Percentiles rank a stretch among this genome's conserved stretches.
Conservation (phyloP, 2,797 vertebrate genomes). For the Trichosurus vulpecula region DNA sequence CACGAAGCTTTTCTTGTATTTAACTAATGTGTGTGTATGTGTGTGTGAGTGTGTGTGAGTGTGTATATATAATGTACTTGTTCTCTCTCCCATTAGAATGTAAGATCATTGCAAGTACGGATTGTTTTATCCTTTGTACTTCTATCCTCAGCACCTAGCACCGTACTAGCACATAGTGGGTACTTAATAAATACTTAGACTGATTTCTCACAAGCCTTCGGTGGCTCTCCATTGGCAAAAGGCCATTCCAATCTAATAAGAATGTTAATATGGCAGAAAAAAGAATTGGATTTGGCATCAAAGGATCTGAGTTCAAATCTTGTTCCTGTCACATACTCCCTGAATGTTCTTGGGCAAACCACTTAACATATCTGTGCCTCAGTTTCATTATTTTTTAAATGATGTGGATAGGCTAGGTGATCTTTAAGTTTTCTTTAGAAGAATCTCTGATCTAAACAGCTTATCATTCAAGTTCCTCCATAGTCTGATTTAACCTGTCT, state of each 20-base stretch:
- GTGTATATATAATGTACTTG: background rate
- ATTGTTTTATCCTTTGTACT: background rate
- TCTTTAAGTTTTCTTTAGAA: background rate
- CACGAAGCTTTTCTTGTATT: too few species aligned
- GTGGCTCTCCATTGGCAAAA: background rate
- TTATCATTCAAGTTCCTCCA: background rate
- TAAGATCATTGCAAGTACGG: background rate
- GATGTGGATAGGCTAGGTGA: background rate
- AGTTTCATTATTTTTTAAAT: background rate
- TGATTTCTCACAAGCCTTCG: background rate
- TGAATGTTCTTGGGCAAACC: background rate
- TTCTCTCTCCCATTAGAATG: background rate
- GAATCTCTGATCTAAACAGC: background rate
- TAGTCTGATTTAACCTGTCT: background rate
- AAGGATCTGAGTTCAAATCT: background rate
- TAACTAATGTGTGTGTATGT: too few species aligned
- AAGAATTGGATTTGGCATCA: background rate
- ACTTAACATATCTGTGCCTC: background rate
- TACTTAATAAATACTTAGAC: background rate
- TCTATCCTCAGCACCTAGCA: background rate
- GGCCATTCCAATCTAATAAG: background rate
- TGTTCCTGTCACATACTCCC: background rate
- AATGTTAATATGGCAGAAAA: background rate
- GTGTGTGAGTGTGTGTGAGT: too few species aligned
- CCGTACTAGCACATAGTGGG: background rate